phyloP scores from a whole-genome alignment of 2,797 vertebrate genomes.

The Ctenosaura bakeri region DNA sequence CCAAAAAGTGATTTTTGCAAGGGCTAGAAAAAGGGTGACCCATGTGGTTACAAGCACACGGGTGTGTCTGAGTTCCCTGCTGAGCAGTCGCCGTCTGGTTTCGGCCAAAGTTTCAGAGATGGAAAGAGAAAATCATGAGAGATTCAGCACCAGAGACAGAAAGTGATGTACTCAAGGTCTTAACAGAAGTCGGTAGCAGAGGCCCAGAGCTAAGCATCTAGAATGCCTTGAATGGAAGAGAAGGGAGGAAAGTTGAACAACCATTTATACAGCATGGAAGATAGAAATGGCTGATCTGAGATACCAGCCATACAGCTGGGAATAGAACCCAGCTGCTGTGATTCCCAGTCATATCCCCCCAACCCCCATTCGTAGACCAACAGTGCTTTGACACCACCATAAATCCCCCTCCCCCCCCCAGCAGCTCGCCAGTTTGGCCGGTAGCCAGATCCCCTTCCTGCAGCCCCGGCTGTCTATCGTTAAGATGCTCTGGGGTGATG shows the following conservation, averaged over 20 bases:
- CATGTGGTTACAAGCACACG: background rate
- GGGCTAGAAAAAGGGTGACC: background rate
- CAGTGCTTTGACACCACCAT: constrained; percentile 46
- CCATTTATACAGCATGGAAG: background rate
- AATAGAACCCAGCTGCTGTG: constrained; percentile 30
- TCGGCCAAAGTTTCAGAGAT: background rate
- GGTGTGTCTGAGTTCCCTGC: background rate
- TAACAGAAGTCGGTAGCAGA: background rate
- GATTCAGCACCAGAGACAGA: background rate
- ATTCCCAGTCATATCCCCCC: constrained; percentile 26
- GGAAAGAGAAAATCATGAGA: background rate
- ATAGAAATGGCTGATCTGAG: constrained; percentile 7
- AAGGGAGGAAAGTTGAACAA: background rate
- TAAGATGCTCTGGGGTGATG: constrained; percentile 43
- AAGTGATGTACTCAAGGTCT: background rate
- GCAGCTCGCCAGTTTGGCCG: constrained; percentile 41
- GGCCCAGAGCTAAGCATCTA: background rate
- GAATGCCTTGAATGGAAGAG: background rate
- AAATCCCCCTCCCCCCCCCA: constrained; percentile 28
- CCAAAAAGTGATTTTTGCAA: background rate
- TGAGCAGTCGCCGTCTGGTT: background rate
- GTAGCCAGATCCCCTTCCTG: constrained; percentile 36
- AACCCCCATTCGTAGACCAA: constrained; percentile 33
- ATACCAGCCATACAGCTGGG: constrained; percentile 29
- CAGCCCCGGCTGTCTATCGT: constrained; percentile 31